Conservation (phyloP, 2,888 invertebrate species). For the Lobophora halterata region DNA sequence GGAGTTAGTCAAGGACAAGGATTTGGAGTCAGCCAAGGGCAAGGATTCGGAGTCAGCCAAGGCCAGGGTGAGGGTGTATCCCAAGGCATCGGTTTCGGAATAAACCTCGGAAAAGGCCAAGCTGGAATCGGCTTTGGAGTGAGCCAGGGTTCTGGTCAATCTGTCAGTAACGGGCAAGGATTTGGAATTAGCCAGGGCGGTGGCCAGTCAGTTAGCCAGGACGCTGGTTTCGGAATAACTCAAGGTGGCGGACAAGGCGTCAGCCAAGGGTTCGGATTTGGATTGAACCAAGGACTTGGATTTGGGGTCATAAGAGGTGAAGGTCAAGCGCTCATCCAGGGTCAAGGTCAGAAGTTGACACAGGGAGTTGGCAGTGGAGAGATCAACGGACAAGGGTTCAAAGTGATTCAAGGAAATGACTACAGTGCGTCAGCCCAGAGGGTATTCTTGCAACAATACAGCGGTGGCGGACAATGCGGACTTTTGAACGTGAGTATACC, state of each 20-base stretch:
- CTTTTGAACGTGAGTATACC: conserved; percentile 60
- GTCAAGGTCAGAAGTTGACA: conserved; percentile 30
- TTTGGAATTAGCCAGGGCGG: conserved; percentile 17
- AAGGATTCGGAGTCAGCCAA: conserved; percentile 25
- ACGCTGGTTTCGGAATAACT: conserved; percentile 11
- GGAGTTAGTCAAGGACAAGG: conserved; percentile 1
- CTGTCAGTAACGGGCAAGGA: background rate
- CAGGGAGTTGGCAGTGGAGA: conserved; percentile 27
- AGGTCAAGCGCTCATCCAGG: conserved; percentile 24
- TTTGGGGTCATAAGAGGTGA: conserved; percentile 26
- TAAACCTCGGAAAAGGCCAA: conserved; percentile 12
- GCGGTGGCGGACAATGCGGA: conserved; percentile 61
- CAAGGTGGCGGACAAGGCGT: conserved; percentile 15
- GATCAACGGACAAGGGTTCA: conserved; percentile 30
- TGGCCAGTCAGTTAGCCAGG: conserved; percentile 12
- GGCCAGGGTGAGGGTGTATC: conserved; percentile 19
- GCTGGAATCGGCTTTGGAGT: conserved; percentile 9
- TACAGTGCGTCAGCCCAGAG: conserved; percentile 52
- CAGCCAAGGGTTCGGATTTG: conserved; percentile 23
- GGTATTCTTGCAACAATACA: conserved; percentile 54
- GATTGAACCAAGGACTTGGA: conserved; percentile 28
- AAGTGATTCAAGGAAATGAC: conserved; percentile 33
- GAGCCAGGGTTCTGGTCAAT: conserved; percentile 17
- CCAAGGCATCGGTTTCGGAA: conserved; percentile 21
- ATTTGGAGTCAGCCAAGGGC: conserved; percentile 11